Conservation (phyloP, 2,113 vertebrate species). For the Heterotis niloticus region DNA sequence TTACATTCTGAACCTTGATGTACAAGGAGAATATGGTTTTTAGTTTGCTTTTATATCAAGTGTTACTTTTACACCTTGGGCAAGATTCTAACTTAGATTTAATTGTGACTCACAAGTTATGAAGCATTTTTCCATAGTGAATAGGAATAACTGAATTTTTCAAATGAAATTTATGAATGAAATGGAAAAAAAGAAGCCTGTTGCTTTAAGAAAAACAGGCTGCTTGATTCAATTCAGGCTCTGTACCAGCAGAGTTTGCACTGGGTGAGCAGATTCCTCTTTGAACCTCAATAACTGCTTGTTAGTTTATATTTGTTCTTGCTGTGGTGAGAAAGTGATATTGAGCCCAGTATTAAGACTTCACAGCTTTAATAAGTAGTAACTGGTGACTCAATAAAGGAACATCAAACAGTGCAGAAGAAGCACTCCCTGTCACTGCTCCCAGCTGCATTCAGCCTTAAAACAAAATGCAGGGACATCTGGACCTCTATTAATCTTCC, state of each 20-base stretch:
- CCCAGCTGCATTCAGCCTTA: conserved; percentile 41
- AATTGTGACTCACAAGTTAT: too few species aligned
- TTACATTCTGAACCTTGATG: not conserved
- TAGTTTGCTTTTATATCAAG: too few species aligned
- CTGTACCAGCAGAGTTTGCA: conserved; percentile 29
- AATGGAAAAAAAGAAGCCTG: too few species aligned
- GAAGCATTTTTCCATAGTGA: too few species aligned
- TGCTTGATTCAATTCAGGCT: not conserved
- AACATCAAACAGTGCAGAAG: conserved; percentile 48
- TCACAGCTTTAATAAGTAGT: conserved; percentile 53
- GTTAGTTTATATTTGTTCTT: conserved; percentile 40
- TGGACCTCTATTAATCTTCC: conserved; percentile 51
- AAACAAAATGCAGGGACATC: conserved; percentile 51
- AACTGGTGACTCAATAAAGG: conserved; percentile 49
- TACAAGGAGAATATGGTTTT: too few species aligned
- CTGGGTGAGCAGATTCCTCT: conserved; percentile 28
- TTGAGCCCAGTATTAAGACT: conserved; percentile 30
- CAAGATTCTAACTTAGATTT: too few species aligned
- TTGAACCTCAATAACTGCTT: conserved; percentile 45
- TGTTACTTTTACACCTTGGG: too few species aligned
- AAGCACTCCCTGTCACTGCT: conserved; percentile 38
- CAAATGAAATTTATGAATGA: too few species aligned
- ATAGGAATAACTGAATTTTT: too few species aligned
- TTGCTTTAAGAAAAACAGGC: not conserved
- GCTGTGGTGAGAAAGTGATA: conserved; percentile 33